phyloP scores from a whole-genome alignment of 2,113 vertebrate species.

The Tauraco erythrolophus region DNA sequence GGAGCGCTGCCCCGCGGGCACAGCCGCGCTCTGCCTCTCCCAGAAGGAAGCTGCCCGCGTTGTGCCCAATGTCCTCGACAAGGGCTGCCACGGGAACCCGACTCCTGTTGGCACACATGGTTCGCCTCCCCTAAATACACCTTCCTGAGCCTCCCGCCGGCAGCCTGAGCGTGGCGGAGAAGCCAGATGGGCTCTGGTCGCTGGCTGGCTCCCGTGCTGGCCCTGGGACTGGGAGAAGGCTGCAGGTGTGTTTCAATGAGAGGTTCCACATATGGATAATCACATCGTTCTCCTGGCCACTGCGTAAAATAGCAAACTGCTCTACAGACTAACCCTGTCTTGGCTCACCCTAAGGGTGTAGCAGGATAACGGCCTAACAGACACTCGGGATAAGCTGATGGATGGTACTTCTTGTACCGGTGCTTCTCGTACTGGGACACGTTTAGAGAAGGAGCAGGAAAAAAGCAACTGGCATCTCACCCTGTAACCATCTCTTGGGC shows the following conservation, averaged over 20 bases:
- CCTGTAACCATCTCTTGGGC: neutral
- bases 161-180: fast-evolving
- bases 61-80: neutral
- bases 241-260: neutral
- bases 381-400: neutral
- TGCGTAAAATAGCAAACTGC: neutral
- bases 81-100: neutral
- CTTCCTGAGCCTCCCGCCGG: neutral
- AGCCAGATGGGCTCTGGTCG: neutral
- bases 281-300: neutral
- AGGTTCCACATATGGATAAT: neutral
- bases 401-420: neutral
- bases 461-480: neutral
- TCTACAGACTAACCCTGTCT: neutral
- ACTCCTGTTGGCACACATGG: fast-evolving
- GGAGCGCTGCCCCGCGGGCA: neutral
- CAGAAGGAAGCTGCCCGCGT: neutral
- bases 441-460: neutral
- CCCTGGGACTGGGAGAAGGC: neutral
- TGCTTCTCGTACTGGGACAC: neutral
- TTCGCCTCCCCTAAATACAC: neutral
- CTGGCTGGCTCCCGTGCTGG: neutral
- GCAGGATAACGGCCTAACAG: neutral
- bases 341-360: neutral
- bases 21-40: neutral